These are phyloP conservation scores for Trematomus loennbergii DNA, from an alignment of 2,113 vertebrate genomes.

Conservation along the genomic window DNA sequence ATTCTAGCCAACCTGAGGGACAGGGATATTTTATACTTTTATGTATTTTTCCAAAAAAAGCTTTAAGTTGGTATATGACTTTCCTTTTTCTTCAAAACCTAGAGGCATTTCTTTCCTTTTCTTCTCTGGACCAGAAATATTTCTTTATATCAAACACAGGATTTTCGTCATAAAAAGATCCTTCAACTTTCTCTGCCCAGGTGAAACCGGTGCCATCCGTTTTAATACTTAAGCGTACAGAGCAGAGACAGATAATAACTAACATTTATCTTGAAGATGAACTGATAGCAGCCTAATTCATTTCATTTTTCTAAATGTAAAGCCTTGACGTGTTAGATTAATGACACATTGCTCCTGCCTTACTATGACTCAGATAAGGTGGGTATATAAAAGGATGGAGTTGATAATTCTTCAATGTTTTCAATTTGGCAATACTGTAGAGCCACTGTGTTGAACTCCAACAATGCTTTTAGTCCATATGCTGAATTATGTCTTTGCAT, in stretches of 20 bases:
- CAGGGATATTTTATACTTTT: too few species aligned
- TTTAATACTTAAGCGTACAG: not conserved
- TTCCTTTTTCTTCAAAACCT: not conserved
- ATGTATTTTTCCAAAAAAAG: too few species aligned
- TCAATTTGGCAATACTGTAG: not conserved
- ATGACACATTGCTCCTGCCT: not conserved
- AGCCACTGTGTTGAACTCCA: not conserved
- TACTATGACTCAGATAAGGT: too few species aligned
- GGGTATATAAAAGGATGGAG: too few species aligned
- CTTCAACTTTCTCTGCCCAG: constrained; percentile 11
- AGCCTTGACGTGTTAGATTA: not conserved
- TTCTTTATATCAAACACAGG: not conserved
- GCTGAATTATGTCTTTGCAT: not conserved
- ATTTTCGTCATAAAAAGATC: not conserved
- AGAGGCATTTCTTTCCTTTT: not conserved
- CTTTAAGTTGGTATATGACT: too few species aligned
- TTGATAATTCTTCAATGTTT: too few species aligned
- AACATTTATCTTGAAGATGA: constrained; percentile 9
- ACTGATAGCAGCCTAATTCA: not conserved
- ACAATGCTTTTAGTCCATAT: not conserved
- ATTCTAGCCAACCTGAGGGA: not conserved
- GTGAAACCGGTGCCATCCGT: not conserved
- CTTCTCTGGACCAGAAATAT: not conserved
- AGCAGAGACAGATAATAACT: not conserved
- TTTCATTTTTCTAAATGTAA: not conserved